Conservation (phyloP, 2,113 vertebrate species). For the Eurystomus gularis region DNA sequence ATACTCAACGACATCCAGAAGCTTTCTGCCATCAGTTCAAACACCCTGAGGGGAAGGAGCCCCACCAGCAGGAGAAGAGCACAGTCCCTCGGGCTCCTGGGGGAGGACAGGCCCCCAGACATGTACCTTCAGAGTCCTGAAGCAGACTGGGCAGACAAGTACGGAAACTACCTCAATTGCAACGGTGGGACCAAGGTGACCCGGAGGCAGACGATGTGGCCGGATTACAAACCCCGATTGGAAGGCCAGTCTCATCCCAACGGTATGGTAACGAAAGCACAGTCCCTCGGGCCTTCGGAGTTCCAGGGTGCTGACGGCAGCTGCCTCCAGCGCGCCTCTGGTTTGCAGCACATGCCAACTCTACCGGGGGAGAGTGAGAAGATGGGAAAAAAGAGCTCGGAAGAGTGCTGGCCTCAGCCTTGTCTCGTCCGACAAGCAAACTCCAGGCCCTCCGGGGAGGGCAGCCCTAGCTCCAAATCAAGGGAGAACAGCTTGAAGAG, state of each 20-base stretch:
- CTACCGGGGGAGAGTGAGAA: conserved; percentile 61
- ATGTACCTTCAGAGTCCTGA: conserved; percentile 87
- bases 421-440: conserved; percentile 79
- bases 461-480: conserved; percentile 72
- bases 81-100: conserved; percentile 89
- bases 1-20: conserved; percentile 94
- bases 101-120: conserved; percentile 84
- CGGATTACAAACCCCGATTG: conserved; percentile 81
- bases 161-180: conserved; percentile 81
- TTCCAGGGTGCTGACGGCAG: conserved; percentile 66
- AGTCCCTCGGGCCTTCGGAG: conserved; percentile 83
- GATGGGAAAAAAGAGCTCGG: conserved; percentile 62
- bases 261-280: conserved; percentile 85
- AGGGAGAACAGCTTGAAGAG: conserved; percentile 77
- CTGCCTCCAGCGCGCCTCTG: conserved; percentile 57
- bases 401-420: conserved; percentile 82
- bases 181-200: conserved; percentile 81
- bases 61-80: conserved; percentile 88
- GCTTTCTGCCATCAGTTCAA: conserved; percentile 94
- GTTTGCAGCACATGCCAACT: background rate
- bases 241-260: conserved; percentile 84
- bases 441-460: conserved; percentile 71
- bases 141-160: conserved; percentile 79
- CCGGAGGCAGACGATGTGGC: conserved; percentile 84
- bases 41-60: conserved; percentile 91